phyloP scores from a whole-genome alignment of 2,113 vertebrate species.

The Syngnathus typhle region DNA sequence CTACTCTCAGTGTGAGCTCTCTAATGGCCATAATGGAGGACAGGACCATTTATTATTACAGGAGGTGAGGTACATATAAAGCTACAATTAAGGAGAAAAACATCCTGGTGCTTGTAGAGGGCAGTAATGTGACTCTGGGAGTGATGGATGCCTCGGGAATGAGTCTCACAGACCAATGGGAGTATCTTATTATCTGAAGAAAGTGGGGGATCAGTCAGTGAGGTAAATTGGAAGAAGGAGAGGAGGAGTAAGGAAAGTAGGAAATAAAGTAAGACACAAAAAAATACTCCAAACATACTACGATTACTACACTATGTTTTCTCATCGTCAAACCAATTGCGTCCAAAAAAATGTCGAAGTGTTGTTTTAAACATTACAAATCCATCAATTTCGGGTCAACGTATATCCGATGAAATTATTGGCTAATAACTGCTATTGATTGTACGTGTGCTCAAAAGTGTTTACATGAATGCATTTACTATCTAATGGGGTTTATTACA shows the following conservation, averaged over 20 bases:
- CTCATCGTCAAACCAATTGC: too few species aligned
- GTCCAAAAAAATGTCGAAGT: too few species aligned
- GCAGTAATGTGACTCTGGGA: constrained; percentile 65
- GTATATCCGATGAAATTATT: constrained; percentile 1
- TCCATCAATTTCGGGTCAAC: too few species aligned
- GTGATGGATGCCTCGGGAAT: constrained; percentile 68
- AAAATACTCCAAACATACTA: not conserved
- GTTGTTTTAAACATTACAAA: too few species aligned
- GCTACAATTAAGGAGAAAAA: constrained; percentile 73
- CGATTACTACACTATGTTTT: too few species aligned
- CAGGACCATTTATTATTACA: constrained; percentile 69
- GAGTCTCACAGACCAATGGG: constrained; percentile 60
- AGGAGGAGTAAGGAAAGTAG: constrained; percentile 22
- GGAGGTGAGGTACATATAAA: constrained; percentile 56
- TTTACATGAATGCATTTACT: constrained; percentile 20
- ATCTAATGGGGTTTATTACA: constrained; percentile 28
- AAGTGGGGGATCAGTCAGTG: constrained; percentile 67
- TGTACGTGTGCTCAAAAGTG: constrained; percentile 2
- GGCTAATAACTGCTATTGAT: constrained; percentile 10
- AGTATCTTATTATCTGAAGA: constrained; percentile 71
- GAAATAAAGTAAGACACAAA: constrained; percentile 12
- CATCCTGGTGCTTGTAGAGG: constrained; percentile 66
- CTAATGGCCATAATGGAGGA: constrained; percentile 68
- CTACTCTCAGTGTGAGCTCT: constrained; percentile 59
- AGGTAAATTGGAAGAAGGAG: constrained; percentile 63